phyloP scores from a whole-genome alignment of 1,140 invertebrate genomes.

The Pseudomyrmex dendroicus region DNA sequence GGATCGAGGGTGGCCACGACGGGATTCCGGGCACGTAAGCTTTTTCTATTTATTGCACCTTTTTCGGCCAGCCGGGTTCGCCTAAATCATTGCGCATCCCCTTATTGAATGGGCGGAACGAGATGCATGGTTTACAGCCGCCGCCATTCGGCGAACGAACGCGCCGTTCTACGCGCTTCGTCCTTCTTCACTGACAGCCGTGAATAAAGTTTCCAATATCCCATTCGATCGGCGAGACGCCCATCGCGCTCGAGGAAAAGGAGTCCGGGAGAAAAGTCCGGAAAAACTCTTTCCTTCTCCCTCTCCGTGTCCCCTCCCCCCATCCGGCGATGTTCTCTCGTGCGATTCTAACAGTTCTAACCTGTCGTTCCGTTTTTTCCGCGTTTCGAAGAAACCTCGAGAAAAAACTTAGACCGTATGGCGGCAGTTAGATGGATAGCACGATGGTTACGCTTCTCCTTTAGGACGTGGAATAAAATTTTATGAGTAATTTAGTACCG shows the following conservation, averaged over 20 bases:
- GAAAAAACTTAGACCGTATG: not conserved
- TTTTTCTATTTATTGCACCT: slow-evolving; percentile 79
- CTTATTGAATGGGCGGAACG: slow-evolving; percentile 79
- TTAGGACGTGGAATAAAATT: not conserved
- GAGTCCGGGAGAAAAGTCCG: slow-evolving; percentile 20
- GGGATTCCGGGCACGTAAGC: slow-evolving; percentile 80
- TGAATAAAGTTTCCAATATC: slow-evolving; percentile 77
- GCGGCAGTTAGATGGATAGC: not conserved
- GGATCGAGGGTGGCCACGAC: slow-evolving; percentile 44
- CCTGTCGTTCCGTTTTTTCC: not conserved
- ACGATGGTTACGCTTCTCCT: not conserved
- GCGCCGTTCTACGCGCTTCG: slow-evolving; percentile 9
- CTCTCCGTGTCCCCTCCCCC: too few species aligned
- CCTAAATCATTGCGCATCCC: slow-evolving; percentile 81
- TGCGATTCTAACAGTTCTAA: slow-evolving; percentile 32
- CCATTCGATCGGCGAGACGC: slow-evolving; percentile 55
- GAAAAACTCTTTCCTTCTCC: slow-evolving; percentile 28
- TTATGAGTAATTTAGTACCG: not conserved
- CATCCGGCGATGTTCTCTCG: slow-evolving; percentile 4
- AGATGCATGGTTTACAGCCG: slow-evolving; percentile 77
- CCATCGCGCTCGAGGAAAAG: slow-evolving; percentile 8
- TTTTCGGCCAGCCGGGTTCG: slow-evolving; percentile 74
- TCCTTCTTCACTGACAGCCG: slow-evolving; percentile 53
- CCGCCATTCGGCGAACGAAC: slow-evolving; percentile 60
- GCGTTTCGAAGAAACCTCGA: not conserved